phyloP scores from a whole-genome alignment of 2,797 vertebrate species.

The Sebastolobus altivelis region DNA sequence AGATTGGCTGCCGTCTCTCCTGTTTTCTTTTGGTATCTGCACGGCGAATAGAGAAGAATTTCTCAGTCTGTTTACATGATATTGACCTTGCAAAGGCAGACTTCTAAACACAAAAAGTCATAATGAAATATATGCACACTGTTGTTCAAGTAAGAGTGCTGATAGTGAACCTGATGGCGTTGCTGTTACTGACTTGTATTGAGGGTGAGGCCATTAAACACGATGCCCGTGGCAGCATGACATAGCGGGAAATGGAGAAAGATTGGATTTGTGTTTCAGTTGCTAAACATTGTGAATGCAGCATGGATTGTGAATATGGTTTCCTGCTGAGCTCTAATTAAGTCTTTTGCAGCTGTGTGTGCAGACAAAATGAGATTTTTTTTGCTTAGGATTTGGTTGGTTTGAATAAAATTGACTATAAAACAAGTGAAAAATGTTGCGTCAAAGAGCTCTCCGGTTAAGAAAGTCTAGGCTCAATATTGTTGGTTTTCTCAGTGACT shows the following conservation, averaged over 20 bases:
- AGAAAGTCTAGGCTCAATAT: background rate
- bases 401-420: background rate
- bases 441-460: background rate
- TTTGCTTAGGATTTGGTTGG: background rate
- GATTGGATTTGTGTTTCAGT: background rate
- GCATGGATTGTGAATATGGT: background rate
- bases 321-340: background rate
- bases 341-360: background rate
- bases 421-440: background rate
- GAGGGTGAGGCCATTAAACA: background rate
- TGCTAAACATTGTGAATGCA: background rate
- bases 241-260: background rate
- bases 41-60: constrained; percentile 46
- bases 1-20: constrained; percentile 65
- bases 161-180: background rate
- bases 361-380: background rate
- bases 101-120: constrained; percentile 29
- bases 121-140: constrained; percentile 18
- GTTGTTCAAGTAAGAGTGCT: constrained; percentile 21
- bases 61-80: constrained; percentile 46
- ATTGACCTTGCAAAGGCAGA: constrained; percentile 42
- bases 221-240: background rate
- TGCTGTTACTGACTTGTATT: constrained; percentile 5
- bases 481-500: constrained; percentile 3
- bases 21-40: constrained; percentile 69